A percentile compares a stretch with the other conserved stretches of the same genome.
Evolutionary conservation across 2,113 vertebrate species (phyloP).

Genomic region (Callocephalon fimbriatum): DNA sequence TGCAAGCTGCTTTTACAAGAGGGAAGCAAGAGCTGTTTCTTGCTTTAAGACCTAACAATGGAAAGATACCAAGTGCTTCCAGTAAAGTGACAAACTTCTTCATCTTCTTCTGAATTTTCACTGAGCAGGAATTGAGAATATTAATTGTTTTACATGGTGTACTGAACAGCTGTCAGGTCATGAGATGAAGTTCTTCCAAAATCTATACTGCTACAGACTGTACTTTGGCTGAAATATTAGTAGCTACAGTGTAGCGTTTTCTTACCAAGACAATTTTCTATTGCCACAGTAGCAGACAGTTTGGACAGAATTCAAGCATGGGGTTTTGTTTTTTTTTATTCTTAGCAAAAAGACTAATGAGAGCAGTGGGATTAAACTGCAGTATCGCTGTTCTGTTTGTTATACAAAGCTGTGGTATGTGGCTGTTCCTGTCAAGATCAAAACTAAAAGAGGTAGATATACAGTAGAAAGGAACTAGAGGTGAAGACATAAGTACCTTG

Average conservation of each 20-base stretch:
- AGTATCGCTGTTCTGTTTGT: background rate
- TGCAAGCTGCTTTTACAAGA: background rate
- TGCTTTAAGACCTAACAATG: background rate
- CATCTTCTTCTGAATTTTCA: background rate
- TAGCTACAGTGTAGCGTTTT: background rate
- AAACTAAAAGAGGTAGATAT: background rate
- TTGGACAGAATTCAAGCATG: background rate
- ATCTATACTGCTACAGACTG: background rate
- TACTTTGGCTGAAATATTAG: background rate
- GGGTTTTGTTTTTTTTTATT: background rate
- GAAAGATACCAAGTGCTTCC: background rate
- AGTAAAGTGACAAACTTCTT: background rate
- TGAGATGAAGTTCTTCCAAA: background rate
- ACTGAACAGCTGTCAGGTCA: background rate
- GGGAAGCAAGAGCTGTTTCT: background rate
- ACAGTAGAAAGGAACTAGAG: background rate
- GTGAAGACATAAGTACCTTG: background rate
- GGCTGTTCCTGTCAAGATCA: background rate
- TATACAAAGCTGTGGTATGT: background rate
- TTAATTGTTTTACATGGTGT: background rate
- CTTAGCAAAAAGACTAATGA: background rate
- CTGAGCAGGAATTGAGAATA: background rate
- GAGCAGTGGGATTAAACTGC: background rate
- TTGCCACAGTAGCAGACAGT: slow-evolving; percentile 28
- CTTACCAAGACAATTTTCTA: background rate